Conservation (phyloP, 2,797 vertebrate species). For the Anguilla megastoma region DNA sequence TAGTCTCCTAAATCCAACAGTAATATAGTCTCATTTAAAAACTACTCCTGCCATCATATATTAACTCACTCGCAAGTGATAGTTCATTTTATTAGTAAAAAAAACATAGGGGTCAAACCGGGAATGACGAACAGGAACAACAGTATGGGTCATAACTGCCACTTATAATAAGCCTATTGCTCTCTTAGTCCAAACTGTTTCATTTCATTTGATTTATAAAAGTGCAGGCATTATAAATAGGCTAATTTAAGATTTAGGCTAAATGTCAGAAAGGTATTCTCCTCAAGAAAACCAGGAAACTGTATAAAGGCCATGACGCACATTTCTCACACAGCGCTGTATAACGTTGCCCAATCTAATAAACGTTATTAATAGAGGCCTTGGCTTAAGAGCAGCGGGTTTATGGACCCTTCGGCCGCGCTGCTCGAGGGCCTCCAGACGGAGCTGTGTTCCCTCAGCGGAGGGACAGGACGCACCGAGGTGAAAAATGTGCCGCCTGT, state of each 20-base stretch:
- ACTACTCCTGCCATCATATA: neutral
- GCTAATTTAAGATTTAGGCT: neutral
- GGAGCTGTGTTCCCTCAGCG: constrained; percentile 35
- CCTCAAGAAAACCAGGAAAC: neutral
- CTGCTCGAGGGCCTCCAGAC: constrained; percentile 48
- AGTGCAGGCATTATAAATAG: neutral
- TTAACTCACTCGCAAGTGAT: neutral
- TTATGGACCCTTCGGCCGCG: constrained; percentile 25
- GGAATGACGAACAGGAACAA: neutral
- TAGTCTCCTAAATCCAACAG: neutral
- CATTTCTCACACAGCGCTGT: constrained; percentile 54
- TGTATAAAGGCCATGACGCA: neutral
- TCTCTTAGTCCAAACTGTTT: neutral
- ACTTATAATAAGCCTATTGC: neutral
- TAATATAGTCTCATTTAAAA: neutral
- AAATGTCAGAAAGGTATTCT: neutral
- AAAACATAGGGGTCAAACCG: neutral
- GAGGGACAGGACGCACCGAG: constrained; percentile 55
- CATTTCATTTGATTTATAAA: neutral
- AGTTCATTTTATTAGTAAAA: neutral
- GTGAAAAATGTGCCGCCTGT: constrained; percentile 67
- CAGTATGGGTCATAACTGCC: neutral
- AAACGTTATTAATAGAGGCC: constrained; percentile 59
- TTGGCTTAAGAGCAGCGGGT: constrained; percentile 29
- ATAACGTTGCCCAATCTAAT: constrained; percentile 45